Percentiles rank a stretch among this genome's conserved stretches.
Evolutionary conservation across 2,888 invertebrate genomes (phyloP).

Genomic region (Aspidiotus rigidus): DNA sequence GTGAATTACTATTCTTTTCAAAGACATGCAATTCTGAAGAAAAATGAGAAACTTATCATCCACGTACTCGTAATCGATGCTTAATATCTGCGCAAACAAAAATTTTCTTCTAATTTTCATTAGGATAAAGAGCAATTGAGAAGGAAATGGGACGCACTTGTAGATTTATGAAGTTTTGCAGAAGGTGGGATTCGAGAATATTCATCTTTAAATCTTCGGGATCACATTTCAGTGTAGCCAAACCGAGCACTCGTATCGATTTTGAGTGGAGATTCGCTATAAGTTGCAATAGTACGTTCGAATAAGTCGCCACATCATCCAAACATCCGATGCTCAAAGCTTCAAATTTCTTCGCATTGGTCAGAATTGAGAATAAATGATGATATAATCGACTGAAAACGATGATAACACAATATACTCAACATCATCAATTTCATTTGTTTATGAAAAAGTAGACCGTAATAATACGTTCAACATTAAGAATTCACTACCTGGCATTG

Average conservation of each 20-base stretch:
- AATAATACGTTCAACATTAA: neutral
- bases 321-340: constrained; percentile 47
- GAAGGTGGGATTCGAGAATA: constrained; percentile 49
- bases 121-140: too few species aligned
- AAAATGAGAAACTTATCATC: constrained; percentile 47
- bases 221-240: constrained; percentile 65
- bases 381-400: constrained; percentile 40
- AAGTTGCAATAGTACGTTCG: constrained; percentile 44
- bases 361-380: constrained; percentile 45
- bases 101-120: too few species aligned
- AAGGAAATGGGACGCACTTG: constrained; percentile 43
- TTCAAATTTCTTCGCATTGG: constrained; percentile 45
- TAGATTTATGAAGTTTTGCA: constrained; percentile 53
- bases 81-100: constrained; percentile 44
- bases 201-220: constrained; percentile 55
- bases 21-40: constrained; percentile 43
- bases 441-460: neutral
- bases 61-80: constrained; percentile 51
- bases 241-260: constrained; percentile 53
- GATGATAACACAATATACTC: neutral
- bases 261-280: constrained; percentile 47
- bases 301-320: constrained; percentile 47
- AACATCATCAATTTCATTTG: neutral
- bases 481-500: constrained; percentile 8
- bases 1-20: constrained; percentile 57